Evolutionary conservation across 2,888 invertebrate genomes (phyloP).

Genomic region (Cryptus armator): DNA sequence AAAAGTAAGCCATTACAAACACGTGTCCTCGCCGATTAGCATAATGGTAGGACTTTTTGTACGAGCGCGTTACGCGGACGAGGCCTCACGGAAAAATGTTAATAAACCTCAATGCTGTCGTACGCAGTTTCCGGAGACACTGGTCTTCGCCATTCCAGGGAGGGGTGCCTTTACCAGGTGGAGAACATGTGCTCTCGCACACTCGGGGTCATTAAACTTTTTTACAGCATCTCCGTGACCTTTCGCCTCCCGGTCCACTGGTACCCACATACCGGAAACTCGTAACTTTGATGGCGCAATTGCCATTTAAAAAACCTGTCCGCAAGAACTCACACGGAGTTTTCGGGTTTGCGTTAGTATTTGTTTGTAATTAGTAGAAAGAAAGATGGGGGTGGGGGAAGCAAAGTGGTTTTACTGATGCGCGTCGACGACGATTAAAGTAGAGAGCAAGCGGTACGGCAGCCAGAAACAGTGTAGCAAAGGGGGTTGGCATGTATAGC

Average conservation of each 20-base stretch:
- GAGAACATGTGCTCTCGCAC: constrained; percentile 52
- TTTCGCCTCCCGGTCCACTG: neutral
- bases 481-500: constrained; percentile 24
- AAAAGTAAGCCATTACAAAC: constrained; percentile 81
- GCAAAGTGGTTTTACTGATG: constrained; percentile 70
- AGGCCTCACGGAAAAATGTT: constrained; percentile 74
- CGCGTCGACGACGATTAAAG: constrained; percentile 75
- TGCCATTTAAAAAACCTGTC: constrained; percentile 38
- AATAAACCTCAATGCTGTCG: constrained; percentile 74
- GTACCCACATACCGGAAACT: neutral
- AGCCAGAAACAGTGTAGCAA: constrained; percentile 47
- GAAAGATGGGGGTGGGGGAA: constrained; percentile 31
- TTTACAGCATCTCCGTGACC: constrained; percentile 35
- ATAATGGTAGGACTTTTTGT: constrained; percentile 78
- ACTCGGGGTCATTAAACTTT: constrained; percentile 49
- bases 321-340: constrained; percentile 46
- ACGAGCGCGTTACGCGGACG: constrained; percentile 21
- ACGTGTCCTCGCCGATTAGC: constrained; percentile 82
- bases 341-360: constrained; percentile 61
- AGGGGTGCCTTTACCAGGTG: constrained; percentile 57
- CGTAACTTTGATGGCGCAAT: neutral
- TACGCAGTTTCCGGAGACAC: constrained; percentile 60
- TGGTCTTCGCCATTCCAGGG: constrained; percentile 11
- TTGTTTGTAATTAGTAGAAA: constrained; percentile 75
- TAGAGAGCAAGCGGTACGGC: constrained; percentile 68